A percentile compares a stretch with the other conserved stretches of the same genome.
These are phyloP conservation scores for Chloropsis hardwickii DNA, from an alignment of 2,113 vertebrate species.

Conservation along the genomic window DNA sequence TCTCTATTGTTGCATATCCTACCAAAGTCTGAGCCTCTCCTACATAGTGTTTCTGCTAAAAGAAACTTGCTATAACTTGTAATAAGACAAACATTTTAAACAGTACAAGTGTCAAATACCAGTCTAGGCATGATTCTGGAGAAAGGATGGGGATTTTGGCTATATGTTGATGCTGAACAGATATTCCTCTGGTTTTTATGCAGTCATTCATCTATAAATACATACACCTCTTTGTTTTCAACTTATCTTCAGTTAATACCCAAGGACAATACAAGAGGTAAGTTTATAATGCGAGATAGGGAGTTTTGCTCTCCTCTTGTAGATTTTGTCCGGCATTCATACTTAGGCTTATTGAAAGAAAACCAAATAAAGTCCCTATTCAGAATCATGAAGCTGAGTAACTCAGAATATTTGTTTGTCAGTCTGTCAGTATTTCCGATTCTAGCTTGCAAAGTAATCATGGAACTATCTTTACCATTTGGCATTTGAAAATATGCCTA, in stretches of 20 bases:
- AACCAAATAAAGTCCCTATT: background rate
- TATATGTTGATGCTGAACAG: background rate
- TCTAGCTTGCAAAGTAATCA: background rate
- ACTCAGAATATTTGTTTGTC: background rate
- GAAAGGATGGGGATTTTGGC: background rate
- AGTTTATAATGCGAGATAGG: background rate
- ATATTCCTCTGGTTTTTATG: background rate
- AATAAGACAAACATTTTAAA: background rate
- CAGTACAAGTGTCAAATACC: background rate
- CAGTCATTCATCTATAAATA: background rate
- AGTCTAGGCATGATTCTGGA: background rate
- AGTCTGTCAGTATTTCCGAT: background rate
- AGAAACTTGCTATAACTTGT: background rate
- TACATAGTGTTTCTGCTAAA: background rate
- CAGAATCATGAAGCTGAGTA: background rate
- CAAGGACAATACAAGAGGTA: background rate
- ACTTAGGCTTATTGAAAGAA: background rate
- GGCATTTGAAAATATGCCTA: background rate
- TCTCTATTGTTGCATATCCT: background rate
- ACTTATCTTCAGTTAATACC: background rate
- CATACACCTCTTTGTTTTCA: fast-evolving
- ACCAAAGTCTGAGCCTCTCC: background rate
- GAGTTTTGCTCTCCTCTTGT: background rate
- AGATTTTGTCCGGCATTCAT: background rate
- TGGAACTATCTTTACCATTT: background rate